Evolutionary conservation across 2,888 invertebrate species (phyloP).

Genomic region (Chrysolina oricalcia): DNA sequence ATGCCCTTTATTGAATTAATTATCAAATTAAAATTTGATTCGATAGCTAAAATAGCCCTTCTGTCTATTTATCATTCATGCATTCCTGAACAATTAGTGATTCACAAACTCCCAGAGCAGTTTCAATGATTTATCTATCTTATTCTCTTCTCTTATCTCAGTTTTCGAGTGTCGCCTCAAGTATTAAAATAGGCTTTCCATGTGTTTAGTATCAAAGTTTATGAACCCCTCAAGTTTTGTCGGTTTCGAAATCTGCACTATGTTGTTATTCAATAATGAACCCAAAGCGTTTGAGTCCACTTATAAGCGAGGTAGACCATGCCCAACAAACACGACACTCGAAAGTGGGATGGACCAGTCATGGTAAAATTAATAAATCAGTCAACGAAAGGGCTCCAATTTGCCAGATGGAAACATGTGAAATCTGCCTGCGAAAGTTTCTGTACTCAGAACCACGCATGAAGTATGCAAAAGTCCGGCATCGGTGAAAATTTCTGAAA

Average conservation of each 20-base stretch:
- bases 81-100: background rate
- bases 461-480: too few relatives aligned
- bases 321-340: slow-evolving; percentile 33
- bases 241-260: slow-evolving; percentile 10
- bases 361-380: slow-evolving; percentile 5
- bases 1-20: too few relatives aligned
- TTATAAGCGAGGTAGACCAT: slow-evolving; percentile 37
- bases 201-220: background rate
- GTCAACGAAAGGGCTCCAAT: background rate
- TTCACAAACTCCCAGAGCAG: background rate
- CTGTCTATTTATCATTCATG: too few relatives aligned
- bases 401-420: background rate
- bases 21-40: too few relatives aligned
- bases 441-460: too few relatives aligned
- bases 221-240: slow-evolving; percentile 1
- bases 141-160: background rate
- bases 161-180: background rate
- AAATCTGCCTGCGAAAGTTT: too few relatives aligned
- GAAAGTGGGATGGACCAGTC: slow-evolving; percentile 32
- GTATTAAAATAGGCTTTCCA: background rate
- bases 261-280: background rate
- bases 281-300: slow-evolving; percentile 19
- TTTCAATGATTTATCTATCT: background rate
- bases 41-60: too few relatives aligned
- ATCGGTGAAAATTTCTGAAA: too few relatives aligned